phyloP scores from a whole-genome alignment of 2,113 vertebrate genomes.

The Onychostruthus taczanowskii region DNA sequence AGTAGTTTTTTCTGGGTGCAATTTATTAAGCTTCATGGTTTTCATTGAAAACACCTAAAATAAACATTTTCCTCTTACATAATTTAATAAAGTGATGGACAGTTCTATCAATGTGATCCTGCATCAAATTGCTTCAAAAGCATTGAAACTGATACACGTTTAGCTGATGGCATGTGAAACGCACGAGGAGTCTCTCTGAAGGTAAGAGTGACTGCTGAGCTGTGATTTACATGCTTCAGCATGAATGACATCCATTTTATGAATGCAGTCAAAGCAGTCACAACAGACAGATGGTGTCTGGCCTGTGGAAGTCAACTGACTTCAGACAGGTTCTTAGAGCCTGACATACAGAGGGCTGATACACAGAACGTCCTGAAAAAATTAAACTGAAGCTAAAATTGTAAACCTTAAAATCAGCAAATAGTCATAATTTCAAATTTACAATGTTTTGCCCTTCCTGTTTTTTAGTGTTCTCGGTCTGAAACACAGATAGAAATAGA shows the following conservation, averaged over 20 bases:
- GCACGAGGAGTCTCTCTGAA: not conserved
- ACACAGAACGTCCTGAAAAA: not conserved
- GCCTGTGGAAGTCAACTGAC: not conserved
- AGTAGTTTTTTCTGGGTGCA: not conserved
- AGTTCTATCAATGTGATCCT: not conserved
- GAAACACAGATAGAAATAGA: not conserved
- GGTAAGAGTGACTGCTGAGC: not conserved
- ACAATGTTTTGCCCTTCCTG: not conserved
- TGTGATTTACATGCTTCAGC: not conserved
- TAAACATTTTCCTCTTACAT: not conserved
- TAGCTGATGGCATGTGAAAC: not conserved
- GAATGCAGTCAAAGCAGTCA: not conserved
- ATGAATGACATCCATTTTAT: not conserved
- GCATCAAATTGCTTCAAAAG: not conserved
- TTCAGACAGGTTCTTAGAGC: not conserved
- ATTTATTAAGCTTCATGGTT: not conserved
- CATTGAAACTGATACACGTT: not conserved
- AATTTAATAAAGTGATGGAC: not conserved
- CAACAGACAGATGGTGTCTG: not conserved
- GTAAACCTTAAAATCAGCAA: not conserved
- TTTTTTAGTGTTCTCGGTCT: not conserved
- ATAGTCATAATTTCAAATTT: not conserved
- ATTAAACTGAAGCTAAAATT: not conserved
- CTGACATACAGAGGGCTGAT: not conserved
- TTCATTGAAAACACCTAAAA: not conserved